These are phyloP conservation scores for Acridotheres tristis DNA, from an alignment of 2,797 vertebrate species.

Conservation along the genomic window DNA sequence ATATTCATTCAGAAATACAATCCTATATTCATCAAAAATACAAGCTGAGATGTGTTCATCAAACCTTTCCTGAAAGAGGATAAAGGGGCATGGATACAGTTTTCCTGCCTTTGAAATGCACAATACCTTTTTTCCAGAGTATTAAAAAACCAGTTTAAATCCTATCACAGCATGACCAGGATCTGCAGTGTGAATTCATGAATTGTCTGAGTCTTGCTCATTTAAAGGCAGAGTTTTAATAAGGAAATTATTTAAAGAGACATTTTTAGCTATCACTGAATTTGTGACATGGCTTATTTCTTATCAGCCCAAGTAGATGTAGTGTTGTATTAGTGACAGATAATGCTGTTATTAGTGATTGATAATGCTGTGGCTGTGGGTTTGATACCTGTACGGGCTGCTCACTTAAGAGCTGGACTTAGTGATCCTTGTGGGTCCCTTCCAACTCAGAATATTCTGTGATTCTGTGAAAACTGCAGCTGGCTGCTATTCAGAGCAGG, in stretches of 20 bases:
- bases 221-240: neutral
- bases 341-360: neutral
- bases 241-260: neutral
- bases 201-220: neutral
- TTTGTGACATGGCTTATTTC: neutral
- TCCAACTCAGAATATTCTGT: neutral
- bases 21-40: neutral
- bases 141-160: neutral
- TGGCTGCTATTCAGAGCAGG: neutral
- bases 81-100: neutral
- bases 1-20: neutral
- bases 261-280: neutral
- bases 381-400: accelerated
- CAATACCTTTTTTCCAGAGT: neutral
- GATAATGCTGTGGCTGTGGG: neutral
- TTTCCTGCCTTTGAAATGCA: neutral
- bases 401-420: neutral
- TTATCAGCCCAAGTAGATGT: neutral
- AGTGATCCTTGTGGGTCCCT: neutral
- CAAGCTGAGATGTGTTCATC: neutral
- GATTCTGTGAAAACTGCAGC: neutral
- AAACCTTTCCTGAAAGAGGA: neutral
- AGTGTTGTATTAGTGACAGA: neutral
- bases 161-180: accelerated
- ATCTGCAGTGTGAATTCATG: neutral